Base-by-base conservation (phyloP, 2,888 invertebrate species). In the Limnephilus rhombicus region DNA sequence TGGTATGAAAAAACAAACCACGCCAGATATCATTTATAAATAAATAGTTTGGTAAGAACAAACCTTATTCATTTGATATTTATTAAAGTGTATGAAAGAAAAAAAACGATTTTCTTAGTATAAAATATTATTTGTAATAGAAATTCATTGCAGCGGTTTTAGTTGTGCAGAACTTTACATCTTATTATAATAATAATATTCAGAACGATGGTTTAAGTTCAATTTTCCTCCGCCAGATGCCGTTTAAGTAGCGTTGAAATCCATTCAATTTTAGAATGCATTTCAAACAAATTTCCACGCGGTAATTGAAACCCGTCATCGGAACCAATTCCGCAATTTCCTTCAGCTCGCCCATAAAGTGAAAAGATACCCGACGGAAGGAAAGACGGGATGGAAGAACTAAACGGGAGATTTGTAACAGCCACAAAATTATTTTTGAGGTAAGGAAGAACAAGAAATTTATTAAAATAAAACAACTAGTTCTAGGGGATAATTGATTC, bases 221-320 rank as follows among this genome's bases (percentile, higher is more conserved):
- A 13, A 49, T 86, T 45, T 45, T n/a, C n/a, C 7, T 86, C 41
- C 45, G 45, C 45, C 49, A 86, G 86, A 86, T 86, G 49, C 13
- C 29, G 86, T 41, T 45, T 49, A 49, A 49, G 86, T 86, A 45
- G 49, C 68, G 68, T n/a, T 80, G 88, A 80, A 89, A 80, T 80
- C 80, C 34, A 89, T 89, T 89, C 80, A 89, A 89, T 80, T 89
- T 89, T 80, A 18, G 80, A 89, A 89, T 89, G 88, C 88, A 89
- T 89, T 89, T 89, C 68, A 80, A 89, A 80, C 88, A 41, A 89
- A 89, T 89, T 80, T 45, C 34, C 68, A 34, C 24, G 86, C 41
- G 29, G 88, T 89, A 89, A 89, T 89, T 89, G 88, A 89, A 89
- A 80, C 68, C 37, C 88, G 88, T 89, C 88, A 68, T 88, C 68